Percentiles rank a stretch among this genome's conserved stretches.
Evolutionary conservation across 2,888 invertebrate species (phyloP).

Genomic region (Lasioglossum vierecki): DNA sequence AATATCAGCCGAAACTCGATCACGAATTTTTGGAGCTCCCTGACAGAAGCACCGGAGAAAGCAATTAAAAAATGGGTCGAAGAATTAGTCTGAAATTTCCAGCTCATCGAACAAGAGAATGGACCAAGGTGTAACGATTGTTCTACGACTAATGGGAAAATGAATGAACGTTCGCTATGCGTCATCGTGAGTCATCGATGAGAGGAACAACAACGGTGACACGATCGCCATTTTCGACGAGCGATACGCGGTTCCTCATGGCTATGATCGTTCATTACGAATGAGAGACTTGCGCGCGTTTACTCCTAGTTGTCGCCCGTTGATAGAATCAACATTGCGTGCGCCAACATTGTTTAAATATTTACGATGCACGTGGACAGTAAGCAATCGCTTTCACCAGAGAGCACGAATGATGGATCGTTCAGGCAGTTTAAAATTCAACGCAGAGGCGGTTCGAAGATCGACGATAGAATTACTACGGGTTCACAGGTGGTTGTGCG

Average conservation of each 20-base stretch:
- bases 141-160: conserved; percentile 25
- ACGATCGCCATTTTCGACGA: conserved; percentile 30
- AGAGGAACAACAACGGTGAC: conserved; percentile 9
- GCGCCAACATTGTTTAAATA: conserved; percentile 17
- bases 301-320: not conserved
- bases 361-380: conserved; percentile 6
- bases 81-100: not conserved
- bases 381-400: not conserved
- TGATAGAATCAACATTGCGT: not conserved
- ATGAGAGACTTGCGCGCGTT: conserved; percentile 20
- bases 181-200: conserved; percentile 36
- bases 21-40: not conserved
- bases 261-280: conserved; percentile 40
- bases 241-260: not conserved
- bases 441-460: not conserved
- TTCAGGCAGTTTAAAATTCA: not conserved
- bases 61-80: not conserved
- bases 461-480: not conserved
- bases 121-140: not conserved
- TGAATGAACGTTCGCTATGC: conserved; percentile 32
- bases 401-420: not conserved
- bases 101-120: not conserved
- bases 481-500: conserved; percentile 6
- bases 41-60: not conserved
- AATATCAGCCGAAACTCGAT: too few relatives aligned